Base-by-base conservation (phyloP, 2,888 invertebrate species). In the Drosophila atroscutellata region DNA sequence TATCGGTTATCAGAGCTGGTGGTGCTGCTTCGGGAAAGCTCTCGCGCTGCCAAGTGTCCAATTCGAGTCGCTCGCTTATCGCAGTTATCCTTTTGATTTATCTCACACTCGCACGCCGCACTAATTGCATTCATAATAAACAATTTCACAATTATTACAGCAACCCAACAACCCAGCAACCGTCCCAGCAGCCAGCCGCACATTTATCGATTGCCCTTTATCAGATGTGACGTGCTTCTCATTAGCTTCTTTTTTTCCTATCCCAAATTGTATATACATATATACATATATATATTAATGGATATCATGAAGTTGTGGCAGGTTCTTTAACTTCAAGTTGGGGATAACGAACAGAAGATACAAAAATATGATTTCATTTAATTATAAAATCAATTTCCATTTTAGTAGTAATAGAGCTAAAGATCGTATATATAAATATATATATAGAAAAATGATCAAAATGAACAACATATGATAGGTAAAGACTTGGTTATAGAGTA, bases 21-120 rank as follows among this genome's bases (percentile, higher is more conserved):
- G 59, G 47, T 70, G 37, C 8, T 18, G 49, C 26, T 26, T 50
- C 28, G 68, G 67, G 67, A 67, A 67, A 67, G 67, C 66, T 55
- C 54, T 20, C 28, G 26, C 54, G 7, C 26, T 55, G n/a, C 56
- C 55, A 26, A 36, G 37, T 34, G 67, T 71, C 58, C 79, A 74
- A 82, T 81, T 72, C 62, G 80, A 60, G 66, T 63, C 60, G 80
- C 80, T 67, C 51, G 37, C 77, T 89, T 86, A 89, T 86, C 86
- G 78, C 82, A 58, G 85, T 89, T 89, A 86, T 86, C 86, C 88
- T 57, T 85, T 86, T 86, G 89, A 89, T 86, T 86, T 89, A 89
- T 85, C 85, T 85, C 80, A 66, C 80, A 84, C 87, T 84, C 78
- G 81, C 73, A 81, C 76, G 65, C 67, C 70, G 67, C 69, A 69